Evolutionary conservation across 2,797 vertebrate species (phyloP).

Genomic region (Pseudocheirus occidentalis): DNA sequence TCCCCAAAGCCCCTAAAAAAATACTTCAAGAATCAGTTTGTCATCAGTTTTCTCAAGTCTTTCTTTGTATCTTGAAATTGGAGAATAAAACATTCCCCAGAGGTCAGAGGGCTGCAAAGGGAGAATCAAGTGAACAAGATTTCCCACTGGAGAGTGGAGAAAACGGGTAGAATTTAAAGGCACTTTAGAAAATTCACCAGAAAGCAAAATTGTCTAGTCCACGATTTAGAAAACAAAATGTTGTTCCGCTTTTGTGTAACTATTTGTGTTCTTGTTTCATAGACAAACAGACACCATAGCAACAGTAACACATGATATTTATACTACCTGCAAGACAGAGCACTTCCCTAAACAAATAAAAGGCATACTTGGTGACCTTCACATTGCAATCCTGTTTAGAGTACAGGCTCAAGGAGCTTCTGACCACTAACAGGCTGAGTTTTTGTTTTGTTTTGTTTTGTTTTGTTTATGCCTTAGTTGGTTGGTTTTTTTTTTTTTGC

Average conservation of each 20-base stretch:
- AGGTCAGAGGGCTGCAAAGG: slow-evolving; percentile 9
- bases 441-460: no score
- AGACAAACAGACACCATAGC: slow-evolving; percentile 82
- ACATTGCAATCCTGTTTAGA: slow-evolving; percentile 77
- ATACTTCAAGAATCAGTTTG: neutral
- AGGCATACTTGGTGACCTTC: slow-evolving; percentile 78
- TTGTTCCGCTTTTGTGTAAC: slow-evolving; percentile 81
- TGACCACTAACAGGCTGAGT: neutral
- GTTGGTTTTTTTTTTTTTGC: neutral
- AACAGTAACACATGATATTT: slow-evolving; percentile 84
- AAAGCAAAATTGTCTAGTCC: slow-evolving; percentile 55
- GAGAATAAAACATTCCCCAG: slow-evolving; percentile 3
- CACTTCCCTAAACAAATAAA: slow-evolving; percentile 80
- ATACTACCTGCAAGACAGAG: slow-evolving; percentile 82
- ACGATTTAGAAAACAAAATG: slow-evolving; percentile 70
- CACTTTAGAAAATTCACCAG: slow-evolving; percentile 47
- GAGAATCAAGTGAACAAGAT: neutral
- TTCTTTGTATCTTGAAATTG: slow-evolving; percentile 13
- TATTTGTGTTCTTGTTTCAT: slow-evolving; percentile 83
- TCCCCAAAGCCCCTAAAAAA: neutral
- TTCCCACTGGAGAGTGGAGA: slow-evolving; percentile 3
- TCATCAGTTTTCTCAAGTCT: neutral
- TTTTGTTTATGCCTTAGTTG: neutral
- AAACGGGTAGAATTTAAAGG: slow-evolving; percentile 7
- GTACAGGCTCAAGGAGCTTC: slow-evolving; percentile 48